Conservation (phyloP, 2,888 invertebrate genomes). For the Pyrrhia umbra region DNA sequence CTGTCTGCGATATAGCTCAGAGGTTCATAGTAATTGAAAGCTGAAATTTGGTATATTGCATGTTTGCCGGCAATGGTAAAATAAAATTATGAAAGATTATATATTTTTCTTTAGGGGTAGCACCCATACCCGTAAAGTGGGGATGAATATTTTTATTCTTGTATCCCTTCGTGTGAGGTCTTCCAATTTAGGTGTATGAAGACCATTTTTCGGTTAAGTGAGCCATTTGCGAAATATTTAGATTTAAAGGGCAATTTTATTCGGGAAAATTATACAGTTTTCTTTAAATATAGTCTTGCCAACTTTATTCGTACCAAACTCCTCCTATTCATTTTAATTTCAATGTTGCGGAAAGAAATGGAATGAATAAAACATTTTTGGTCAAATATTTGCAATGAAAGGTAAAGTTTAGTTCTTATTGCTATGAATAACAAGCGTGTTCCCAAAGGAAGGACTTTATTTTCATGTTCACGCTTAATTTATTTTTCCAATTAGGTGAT, state of each 20-base stretch:
- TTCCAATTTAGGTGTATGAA: too few species aligned
- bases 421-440: slow-evolving; percentile 61
- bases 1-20: too few species aligned
- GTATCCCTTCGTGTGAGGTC: too few species aligned
- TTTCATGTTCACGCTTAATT: slow-evolving; percentile 53
- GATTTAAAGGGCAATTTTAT: slow-evolving; percentile 49
- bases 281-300: slow-evolving; percentile 49
- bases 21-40: too few species aligned
- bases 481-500: slow-evolving; percentile 56
- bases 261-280: slow-evolving; percentile 60
- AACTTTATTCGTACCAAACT: slow-evolving; percentile 63
- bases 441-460: slow-evolving; percentile 46
- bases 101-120: too few species aligned
- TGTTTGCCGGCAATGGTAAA: too few species aligned
- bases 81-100: too few species aligned
- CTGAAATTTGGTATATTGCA: too few species aligned
- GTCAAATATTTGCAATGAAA: slow-evolving; percentile 69
- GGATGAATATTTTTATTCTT: too few species aligned
- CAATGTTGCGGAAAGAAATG: slow-evolving; percentile 61
- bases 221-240: too few species aligned
- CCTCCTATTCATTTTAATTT: slow-evolving; percentile 66
- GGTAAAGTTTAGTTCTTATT: slow-evolving; percentile 58
- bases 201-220: too few species aligned
- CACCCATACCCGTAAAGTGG: too few species aligned
- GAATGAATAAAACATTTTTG: slow-evolving; percentile 73